phyloP scores from a whole-genome alignment of 2,113 vertebrate genomes.

The Clarias magur region DNA sequence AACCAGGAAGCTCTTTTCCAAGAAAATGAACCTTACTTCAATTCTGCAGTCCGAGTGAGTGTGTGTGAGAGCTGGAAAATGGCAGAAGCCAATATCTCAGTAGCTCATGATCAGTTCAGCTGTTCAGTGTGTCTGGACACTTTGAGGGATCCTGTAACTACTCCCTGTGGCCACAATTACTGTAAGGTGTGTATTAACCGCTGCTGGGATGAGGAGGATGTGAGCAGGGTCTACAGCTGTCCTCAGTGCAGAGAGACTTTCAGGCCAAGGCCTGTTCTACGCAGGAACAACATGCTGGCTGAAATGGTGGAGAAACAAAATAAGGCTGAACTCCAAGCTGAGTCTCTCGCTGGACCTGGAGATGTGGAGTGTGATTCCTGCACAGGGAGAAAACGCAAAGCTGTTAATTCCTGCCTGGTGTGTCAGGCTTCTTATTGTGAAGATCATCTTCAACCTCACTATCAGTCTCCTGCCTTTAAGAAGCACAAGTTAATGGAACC shows the following conservation, averaged over 20 bases:
- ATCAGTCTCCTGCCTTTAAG: no score
- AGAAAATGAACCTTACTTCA: neutral
- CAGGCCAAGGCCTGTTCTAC: neutral
- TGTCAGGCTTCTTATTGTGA: no score
- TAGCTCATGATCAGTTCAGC: neutral
- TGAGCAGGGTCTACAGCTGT: neutral
- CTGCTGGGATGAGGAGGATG: neutral
- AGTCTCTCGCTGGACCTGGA: no score
- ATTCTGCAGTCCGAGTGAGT: neutral
- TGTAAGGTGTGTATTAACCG: neutral
- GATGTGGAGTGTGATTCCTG: no score
- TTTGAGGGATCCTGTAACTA: neutral
- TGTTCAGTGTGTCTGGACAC: neutral
- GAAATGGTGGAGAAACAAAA: neutral
- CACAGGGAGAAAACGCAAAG: no score
- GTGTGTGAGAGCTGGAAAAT: neutral
- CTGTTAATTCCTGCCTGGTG: no score
- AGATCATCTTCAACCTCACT: no score
- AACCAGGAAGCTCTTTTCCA: neutral
- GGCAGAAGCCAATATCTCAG: neutral
- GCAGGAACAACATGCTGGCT: slow-evolving; percentile 3
- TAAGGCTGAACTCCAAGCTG: no score
- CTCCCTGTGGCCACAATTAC: neutral
- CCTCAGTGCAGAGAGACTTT: neutral
- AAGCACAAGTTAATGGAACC: no score